These are phyloP conservation scores for Erebia palarica DNA, from an alignment of 2,888 invertebrate species.

Conservation along the genomic window DNA sequence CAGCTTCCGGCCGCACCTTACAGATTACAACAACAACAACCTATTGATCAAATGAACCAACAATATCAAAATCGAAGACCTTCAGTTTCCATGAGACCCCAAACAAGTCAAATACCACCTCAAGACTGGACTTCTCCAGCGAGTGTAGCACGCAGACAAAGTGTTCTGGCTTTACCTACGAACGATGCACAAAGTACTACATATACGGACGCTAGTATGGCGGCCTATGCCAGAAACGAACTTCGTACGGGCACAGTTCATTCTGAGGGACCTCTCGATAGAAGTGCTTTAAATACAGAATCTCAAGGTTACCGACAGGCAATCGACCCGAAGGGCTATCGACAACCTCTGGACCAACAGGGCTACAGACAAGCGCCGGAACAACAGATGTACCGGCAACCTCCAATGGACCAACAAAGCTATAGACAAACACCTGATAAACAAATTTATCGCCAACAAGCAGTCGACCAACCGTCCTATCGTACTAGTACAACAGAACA, in stretches of 20 bases:
- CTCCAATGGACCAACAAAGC: slow-evolving; percentile 50
- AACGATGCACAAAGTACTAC: slow-evolving; percentile 59
- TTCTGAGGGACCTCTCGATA: slow-evolving; percentile 63
- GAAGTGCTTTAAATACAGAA: slow-evolving; percentile 55
- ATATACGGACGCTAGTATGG: slow-evolving; percentile 57
- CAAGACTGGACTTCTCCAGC: slow-evolving; percentile 68
- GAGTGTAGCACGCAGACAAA: slow-evolving; percentile 63
- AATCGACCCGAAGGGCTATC: slow-evolving; percentile 60
- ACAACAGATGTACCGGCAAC: slow-evolving; percentile 73
- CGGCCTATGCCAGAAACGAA: slow-evolving; percentile 63
- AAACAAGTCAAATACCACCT: slow-evolving; percentile 59
- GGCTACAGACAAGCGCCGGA: slow-evolving; percentile 68
- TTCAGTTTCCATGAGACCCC: slow-evolving; percentile 61
- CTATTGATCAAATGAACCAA: slow-evolving; percentile 66
- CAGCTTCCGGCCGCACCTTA: slow-evolving; percentile 53
- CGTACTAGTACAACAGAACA: slow-evolving; percentile 69
- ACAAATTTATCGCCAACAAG: slow-evolving; percentile 54
- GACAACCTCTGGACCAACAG: slow-evolving; percentile 68
- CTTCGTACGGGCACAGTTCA: slow-evolving; percentile 69
- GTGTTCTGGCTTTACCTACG: slow-evolving; percentile 68
- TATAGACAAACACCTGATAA: slow-evolving; percentile 57
- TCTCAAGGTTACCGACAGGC: slow-evolving; percentile 48
- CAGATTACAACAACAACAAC: slow-evolving; percentile 62
- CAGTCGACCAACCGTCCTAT: slow-evolving; percentile 69
- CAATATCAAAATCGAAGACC: slow-evolving; percentile 61